phyloP scores from a whole-genome alignment of 35 echinoderm and acorn worm genomes.

The Hemicentrotus pulcherrimus region DNA sequence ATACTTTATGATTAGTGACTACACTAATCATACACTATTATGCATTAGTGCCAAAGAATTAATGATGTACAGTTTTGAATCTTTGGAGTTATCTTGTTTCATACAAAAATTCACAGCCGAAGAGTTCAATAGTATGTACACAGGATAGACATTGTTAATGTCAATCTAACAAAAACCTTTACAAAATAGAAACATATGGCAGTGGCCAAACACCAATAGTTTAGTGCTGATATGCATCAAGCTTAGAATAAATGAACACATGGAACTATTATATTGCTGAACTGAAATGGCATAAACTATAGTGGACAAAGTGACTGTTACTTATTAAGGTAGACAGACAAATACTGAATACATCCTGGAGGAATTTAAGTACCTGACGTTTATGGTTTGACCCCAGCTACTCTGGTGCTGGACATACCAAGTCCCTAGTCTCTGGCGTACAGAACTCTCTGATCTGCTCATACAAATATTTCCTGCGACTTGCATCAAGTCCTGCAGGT shows the following conservation, averaged over 20 bases:
- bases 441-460: constrained; percentile 36
- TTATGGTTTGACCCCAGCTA: neutral
- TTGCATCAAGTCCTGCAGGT: neutral
- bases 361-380: neutral
- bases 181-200: no score
- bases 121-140: no score
- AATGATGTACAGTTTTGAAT: no score
- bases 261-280: neutral
- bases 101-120: no score
- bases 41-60: no score
- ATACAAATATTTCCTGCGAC: constrained; percentile 32
- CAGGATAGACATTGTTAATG: no score
- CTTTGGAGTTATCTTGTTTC: no score
- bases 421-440: constrained; percentile 31
- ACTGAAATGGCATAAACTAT: neutral
- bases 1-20: no score
- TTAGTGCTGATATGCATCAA: no score
- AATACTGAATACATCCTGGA: neutral
- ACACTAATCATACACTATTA: no score
- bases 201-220: no score
- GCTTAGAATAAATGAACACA: neutral
- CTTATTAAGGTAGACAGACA: neutral
- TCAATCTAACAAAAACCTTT: no score
- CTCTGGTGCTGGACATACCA: constrained; percentile 47
- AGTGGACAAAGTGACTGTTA: neutral